Percentiles rank a stretch among this genome's conserved stretches.
phyloP scores from a whole-genome alignment of 2,888 invertebrate genomes.

The Atrina japonica region DNA sequence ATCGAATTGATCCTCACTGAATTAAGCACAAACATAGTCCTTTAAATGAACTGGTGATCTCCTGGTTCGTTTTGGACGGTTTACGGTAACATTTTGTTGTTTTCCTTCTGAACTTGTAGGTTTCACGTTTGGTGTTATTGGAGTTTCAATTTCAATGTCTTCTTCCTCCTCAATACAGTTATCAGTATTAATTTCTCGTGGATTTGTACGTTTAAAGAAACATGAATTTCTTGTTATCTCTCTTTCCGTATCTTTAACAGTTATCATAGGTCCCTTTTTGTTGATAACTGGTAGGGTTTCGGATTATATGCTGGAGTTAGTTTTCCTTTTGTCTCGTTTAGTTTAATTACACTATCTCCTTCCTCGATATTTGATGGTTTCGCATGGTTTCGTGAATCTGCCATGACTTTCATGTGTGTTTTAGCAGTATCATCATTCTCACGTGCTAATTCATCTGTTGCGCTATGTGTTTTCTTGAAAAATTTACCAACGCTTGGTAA shows the following conservation, averaged over 20 bases:
- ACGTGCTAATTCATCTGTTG: neutral
- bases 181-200: too few relatives aligned
- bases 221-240: neutral
- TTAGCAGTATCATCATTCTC: conserved; percentile 8
- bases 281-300: conserved; percentile 1
- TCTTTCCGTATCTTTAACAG: neutral
- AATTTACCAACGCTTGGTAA: neutral
- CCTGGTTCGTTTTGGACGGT: too few relatives aligned
- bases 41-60: too few relatives aligned
- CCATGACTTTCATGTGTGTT: neutral
- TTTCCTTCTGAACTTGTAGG: too few relatives aligned
- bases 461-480: neutral
- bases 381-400: neutral
- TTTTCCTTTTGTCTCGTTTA: too few relatives aligned
- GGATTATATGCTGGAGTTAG: conserved; percentile 2
- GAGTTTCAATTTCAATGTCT: too few relatives aligned
- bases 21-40: too few relatives aligned
- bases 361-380: neutral
- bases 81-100: too few relatives aligned
- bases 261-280: conserved; percentile 9
- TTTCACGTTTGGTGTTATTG: too few relatives aligned
- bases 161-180: too few relatives aligned
- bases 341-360: conserved; percentile 12
- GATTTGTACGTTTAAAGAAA: neutral
- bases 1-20: too few relatives aligned